These are phyloP conservation scores for Siphonodentalium dalli DNA, from an alignment of 2,888 invertebrate species.

Conservation along the genomic window DNA sequence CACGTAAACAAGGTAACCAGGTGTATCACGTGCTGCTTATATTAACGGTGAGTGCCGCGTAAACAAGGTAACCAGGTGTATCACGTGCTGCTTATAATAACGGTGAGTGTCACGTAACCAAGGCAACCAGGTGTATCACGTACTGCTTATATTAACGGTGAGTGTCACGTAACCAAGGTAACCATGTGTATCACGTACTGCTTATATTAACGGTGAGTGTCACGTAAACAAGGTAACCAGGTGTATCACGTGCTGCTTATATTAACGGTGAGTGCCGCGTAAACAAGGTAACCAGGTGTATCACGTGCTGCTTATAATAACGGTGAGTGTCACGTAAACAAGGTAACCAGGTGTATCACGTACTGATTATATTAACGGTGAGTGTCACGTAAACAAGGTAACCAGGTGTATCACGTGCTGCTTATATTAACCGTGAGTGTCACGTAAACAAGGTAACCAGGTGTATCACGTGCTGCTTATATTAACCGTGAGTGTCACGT, in stretches of 20 bases:
- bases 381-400: too few species aligned
- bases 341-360: too few species aligned
- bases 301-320: slow-evolving; percentile 39
- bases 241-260: slow-evolving; percentile 39
- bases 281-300: too few species aligned
- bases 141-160: slow-evolving; percentile 43
- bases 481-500: slow-evolving; percentile 39
- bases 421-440: slow-evolving; percentile 40
- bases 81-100: slow-evolving; percentile 39
- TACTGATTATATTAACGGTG: slow-evolving; percentile 42
- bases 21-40: slow-evolving; percentile 39
- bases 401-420: slow-evolving; percentile 39
- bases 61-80: too few species aligned
- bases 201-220: slow-evolving; percentile 40
- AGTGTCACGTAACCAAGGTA: too few species aligned
- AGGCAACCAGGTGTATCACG: too few species aligned
- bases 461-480: slow-evolving; percentile 39
- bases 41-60: slow-evolving; percentile 37
- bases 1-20: too few species aligned
- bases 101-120: slow-evolving; percentile 37
- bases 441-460: too few species aligned
- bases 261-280: slow-evolving; percentile 37
- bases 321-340: slow-evolving; percentile 37
- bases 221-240: too few species aligned
- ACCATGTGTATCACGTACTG: slow-evolving; percentile 39